A percentile compares a stretch with the other conserved stretches of the same genome.
Conservation (phyloP, 2,888 invertebrate genomes). For the Aphodius sticticus region DNA sequence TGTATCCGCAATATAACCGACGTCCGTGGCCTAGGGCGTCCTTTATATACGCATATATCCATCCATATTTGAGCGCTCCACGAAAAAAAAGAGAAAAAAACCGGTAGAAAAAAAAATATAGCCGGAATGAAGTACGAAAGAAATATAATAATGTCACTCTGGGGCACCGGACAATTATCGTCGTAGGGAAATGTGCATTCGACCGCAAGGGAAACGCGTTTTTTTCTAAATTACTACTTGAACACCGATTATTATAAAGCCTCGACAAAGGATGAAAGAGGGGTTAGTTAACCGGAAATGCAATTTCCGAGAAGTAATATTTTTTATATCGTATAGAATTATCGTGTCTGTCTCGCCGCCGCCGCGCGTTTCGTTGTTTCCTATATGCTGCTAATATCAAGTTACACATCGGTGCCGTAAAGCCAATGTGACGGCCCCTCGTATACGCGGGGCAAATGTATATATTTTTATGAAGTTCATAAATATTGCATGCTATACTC, state of each 20-base stretch:
- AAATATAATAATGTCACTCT: slow-evolving; percentile 23
- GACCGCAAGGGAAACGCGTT: slow-evolving; percentile 5
- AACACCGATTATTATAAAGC: slow-evolving; percentile 18
- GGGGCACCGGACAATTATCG: slow-evolving; percentile 6
- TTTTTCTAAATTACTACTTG: slow-evolving; percentile 14
- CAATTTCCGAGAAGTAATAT: slow-evolving; percentile 9
- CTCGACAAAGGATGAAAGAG: not conserved
- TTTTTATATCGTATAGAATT: slow-evolving; percentile 9
- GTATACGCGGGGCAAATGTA: not conserved
- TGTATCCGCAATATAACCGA: slow-evolving; percentile 27
- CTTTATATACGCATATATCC: slow-evolving; percentile 10
- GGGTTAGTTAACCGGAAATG: slow-evolving; percentile 9
- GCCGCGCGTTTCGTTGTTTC: not conserved
- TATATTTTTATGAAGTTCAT: slow-evolving; percentile 20
- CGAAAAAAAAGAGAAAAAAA: not conserved
- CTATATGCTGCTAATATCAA: not conserved
- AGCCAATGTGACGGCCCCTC: not conserved
- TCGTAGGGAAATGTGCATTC: slow-evolving; percentile 1
- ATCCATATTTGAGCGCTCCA: slow-evolving; percentile 10
- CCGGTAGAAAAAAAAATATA: not conserved
- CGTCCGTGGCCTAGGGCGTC: slow-evolving; percentile 28
- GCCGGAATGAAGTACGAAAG: not conserved
- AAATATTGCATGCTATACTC: slow-evolving; percentile 17
- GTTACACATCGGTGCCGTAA: not conserved
- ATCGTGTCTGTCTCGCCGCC: not conserved